phyloP scores from a whole-genome alignment of 2,113 vertebrate species.

The Sander vitreus region DNA sequence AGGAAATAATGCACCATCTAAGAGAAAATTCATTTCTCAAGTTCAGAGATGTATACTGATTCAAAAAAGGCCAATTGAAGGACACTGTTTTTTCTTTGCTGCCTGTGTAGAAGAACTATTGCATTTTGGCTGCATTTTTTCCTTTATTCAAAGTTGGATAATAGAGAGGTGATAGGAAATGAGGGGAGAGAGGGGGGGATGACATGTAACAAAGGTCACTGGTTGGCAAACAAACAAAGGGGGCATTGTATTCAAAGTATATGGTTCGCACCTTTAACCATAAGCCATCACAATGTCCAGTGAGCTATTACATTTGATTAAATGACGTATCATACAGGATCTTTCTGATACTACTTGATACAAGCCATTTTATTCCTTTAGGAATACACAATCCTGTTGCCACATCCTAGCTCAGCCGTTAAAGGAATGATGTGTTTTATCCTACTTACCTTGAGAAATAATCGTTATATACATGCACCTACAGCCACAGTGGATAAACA shows the following conservation, averaged over 20 bases:
- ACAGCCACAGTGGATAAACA: background rate
- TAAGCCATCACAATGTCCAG: background rate
- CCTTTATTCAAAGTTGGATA: background rate
- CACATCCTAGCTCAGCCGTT: conserved; percentile 1
- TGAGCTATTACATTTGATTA: background rate
- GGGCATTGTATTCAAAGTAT: background rate
- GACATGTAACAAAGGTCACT: background rate
- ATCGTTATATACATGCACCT: background rate
- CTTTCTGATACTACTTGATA: background rate
- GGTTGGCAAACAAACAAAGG: background rate
- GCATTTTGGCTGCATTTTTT: background rate
- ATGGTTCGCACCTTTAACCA: background rate
- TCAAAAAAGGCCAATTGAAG: background rate
- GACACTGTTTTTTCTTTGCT: background rate
- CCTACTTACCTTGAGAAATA: background rate
- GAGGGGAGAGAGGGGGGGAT: background rate
- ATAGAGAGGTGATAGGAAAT: background rate
- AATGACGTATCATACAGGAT: background rate
- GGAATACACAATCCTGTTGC: conserved; percentile 6
- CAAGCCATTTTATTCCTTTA: background rate
- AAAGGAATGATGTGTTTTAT: background rate
- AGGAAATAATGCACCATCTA: conserved; percentile 60
- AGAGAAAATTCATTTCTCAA: conserved; percentile 41
- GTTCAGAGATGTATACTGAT: conserved; percentile 19
- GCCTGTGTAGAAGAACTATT: background rate